Conservation (phyloP, 35 echinoderm and acorn worm species). For the Heliocidaris erythrogramma region DNA sequence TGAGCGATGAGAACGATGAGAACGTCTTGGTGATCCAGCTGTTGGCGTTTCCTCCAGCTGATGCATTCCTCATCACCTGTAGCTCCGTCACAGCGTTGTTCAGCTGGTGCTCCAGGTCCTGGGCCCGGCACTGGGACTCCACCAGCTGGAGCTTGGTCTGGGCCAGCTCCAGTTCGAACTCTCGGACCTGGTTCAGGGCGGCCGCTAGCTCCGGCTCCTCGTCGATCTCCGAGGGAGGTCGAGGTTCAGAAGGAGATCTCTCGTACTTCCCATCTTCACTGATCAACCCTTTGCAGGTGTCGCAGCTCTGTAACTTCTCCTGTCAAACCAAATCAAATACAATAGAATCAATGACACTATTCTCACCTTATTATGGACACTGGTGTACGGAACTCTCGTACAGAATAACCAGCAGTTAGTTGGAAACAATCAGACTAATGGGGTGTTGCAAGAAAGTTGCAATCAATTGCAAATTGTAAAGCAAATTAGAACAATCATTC, state of each 20-base stretch:
- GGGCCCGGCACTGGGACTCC: slow-evolving; percentile 86
- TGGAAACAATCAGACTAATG: too few species aligned
- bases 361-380: too few species aligned
- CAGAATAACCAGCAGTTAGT: too few species aligned
- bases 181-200: slow-evolving; percentile 59
- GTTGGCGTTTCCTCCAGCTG: slow-evolving; percentile 44
- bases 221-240: background rate
- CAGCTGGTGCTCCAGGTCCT: slow-evolving; percentile 90
- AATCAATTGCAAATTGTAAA: too few species aligned
- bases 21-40: slow-evolving; percentile 88
- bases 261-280: slow-evolving; percentile 75
- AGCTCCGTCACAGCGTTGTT: slow-evolving; percentile 68
- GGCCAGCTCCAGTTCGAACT: slow-evolving; percentile 90
- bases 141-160: slow-evolving; percentile 94
- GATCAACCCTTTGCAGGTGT: slow-evolving; percentile 71
- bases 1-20: slow-evolving; percentile 66
- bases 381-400: too few species aligned
- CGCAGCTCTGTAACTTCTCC: slow-evolving; percentile 65
- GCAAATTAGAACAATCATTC: too few species aligned
- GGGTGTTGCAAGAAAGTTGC: too few species aligned
- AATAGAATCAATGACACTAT: background rate
- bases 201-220: slow-evolving; percentile 52
- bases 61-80: slow-evolving; percentile 45
- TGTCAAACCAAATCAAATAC: slow-evolving; percentile 46
- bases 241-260: slow-evolving; percentile 45